Conservation (phyloP, 2,113 vertebrate species). For the Sylvietta virens region DNA sequence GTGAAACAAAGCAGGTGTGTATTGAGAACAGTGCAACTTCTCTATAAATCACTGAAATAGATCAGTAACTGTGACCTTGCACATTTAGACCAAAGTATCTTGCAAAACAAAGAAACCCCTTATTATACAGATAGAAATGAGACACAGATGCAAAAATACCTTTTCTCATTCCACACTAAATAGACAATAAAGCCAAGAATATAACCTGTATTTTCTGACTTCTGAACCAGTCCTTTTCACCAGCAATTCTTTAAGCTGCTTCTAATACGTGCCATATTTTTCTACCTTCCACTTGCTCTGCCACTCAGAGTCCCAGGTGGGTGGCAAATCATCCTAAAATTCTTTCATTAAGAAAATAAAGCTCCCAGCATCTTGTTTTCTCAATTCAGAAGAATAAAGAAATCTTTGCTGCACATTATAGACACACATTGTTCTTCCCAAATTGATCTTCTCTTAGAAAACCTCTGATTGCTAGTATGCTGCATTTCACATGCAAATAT, state of each 20-base stretch:
- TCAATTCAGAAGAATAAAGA: not conserved
- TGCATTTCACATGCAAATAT: constrained; percentile 9
- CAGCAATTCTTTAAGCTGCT: not conserved
- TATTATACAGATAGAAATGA: not conserved
- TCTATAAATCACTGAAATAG: not conserved
- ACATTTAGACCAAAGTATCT: not conserved
- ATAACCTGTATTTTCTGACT: not conserved
- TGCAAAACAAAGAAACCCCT: not conserved
- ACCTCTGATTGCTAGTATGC: not conserved
- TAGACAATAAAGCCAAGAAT: not conserved
- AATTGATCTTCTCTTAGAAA: constrained; percentile 8
- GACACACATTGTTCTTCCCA: not conserved
- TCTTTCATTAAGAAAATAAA: constrained; percentile 12
- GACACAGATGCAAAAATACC: not conserved
- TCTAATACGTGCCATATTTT: not conserved
- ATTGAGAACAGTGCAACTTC: not conserved
- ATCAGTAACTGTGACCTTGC: not conserved
- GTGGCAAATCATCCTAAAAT: not conserved
- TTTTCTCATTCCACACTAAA: not conserved
- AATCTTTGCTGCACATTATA: not conserved
- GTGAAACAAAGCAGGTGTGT: not conserved
- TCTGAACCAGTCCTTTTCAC: not conserved
- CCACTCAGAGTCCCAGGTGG: not conserved
- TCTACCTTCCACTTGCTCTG: not conserved
- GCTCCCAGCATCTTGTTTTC: not conserved